Evolutionary conservation across 2,113 vertebrate species (phyloP), one percentile per base, ranked within the genome.

Genomic region (Bufo gargarizans): DNA sequence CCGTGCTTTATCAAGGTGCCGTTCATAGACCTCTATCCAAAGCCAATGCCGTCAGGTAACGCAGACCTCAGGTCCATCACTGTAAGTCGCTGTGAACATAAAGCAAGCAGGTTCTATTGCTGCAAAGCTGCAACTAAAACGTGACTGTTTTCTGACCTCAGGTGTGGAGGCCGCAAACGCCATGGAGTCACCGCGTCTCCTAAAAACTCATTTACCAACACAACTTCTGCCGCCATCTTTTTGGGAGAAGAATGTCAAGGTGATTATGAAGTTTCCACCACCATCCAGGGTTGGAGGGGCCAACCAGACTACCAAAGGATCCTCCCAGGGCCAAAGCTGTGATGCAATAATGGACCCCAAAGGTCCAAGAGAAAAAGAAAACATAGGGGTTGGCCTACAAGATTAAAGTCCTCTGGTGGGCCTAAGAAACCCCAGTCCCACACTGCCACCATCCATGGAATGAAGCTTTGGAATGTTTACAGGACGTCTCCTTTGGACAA

Each of bases 161-260:
- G 88, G 77, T 4, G 6, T 96, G 55, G 94, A 95, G 3, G 84
- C 94, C 6, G 89, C 95, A 3, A 83, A 87, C 10, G 89, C 82
- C 59, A 93, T 93, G 93, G 89, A 90, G 17, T 94, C 95, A 0
- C 95, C 94, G 0, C 92, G 95, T 90, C 65, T 95, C 22, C 95
- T 96, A 50, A 96, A 96, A 88, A 96, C 95, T 17, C 96, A 96
- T 86, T 91, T 96, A 33, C 95, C 96, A 2, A 89, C 95, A 83
- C 93, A 95, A 58, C 82, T 96, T 82, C 90, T 96, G 77, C 96
- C 95, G 8, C 83, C 89, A 7, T 94, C 92, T 45, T 95, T 96
- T 92, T 96, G 95, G 95, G 92, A 94, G 89, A 81, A 82, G 55
- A 94, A 95, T 84, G 95, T 94, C 91, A 96, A 96, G 92, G 96